These are phyloP conservation scores for Lathamus discolor DNA, from an alignment of 2,113 vertebrate species.

Conservation along the genomic window DNA sequence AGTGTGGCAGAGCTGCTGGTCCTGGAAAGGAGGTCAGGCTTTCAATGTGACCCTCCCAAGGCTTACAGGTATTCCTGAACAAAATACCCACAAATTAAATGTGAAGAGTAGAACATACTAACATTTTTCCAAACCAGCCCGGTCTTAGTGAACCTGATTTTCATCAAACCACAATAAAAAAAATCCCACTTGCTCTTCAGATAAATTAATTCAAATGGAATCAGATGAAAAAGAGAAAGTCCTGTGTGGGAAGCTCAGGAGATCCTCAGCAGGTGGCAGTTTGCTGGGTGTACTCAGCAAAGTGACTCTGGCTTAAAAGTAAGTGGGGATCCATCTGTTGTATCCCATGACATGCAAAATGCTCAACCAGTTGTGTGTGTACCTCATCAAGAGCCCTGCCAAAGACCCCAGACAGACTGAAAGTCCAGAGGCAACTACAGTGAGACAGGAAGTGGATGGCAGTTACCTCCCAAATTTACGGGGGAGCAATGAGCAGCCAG, in stretches of 20 bases:
- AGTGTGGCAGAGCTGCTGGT: background rate
- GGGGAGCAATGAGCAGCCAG: background rate
- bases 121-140: background rate
- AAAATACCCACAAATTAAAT: background rate
- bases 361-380: background rate
- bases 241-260: background rate
- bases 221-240: background rate
- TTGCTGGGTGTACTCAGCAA: background rate
- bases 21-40: background rate
- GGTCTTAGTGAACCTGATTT: background rate
- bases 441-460: background rate
- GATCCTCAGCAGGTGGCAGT: background rate
- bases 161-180: background rate
- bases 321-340: background rate
- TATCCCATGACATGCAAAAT: background rate
- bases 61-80: background rate
- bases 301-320: background rate
- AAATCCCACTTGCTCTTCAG: background rate
- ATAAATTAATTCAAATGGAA: background rate
- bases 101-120: background rate
- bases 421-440: background rate
- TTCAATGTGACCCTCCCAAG: background rate
- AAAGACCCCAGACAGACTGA: background rate
- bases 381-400: background rate
- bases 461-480: background rate